Evolutionary conservation across 23 tunicate genomes (phyloP).

Genomic region (Halocynthia roretzi): DNA sequence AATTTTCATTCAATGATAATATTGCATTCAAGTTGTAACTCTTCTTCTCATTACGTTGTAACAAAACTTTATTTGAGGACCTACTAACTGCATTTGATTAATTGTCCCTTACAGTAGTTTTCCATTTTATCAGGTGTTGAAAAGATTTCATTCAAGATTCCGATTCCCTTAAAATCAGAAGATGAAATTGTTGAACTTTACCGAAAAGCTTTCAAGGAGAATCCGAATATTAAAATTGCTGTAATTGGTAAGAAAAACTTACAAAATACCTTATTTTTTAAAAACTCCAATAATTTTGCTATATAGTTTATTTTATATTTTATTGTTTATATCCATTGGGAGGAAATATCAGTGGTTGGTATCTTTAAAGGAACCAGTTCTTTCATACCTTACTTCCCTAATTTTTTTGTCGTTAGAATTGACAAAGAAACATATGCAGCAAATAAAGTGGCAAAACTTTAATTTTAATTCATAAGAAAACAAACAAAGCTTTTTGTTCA

Average conservation of each 20-base stretch:
- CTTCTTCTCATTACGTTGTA: background rate
- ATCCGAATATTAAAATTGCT: conserved; percentile 38
- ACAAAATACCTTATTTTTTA: no score
- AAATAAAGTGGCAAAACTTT: no score
- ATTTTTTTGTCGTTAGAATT: no score
- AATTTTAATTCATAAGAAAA: no score
- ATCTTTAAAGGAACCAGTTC: no score
- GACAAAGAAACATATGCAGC: no score
- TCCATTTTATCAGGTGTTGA: conserved; percentile 14
- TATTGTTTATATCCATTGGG: no score
- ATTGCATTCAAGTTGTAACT: background rate
- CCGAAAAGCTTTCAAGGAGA: conserved; percentile 19
- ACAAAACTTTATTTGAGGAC: conserved; percentile 2
- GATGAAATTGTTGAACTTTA: conserved; percentile 42
- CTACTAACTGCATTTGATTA: background rate
- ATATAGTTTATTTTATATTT: no score
- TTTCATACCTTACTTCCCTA: no score
- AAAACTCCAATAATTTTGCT: no score
- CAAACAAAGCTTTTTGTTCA: no score
- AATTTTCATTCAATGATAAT: background rate
- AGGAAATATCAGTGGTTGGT: no score
- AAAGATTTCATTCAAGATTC: conserved; percentile 16
- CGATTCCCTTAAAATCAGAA: conserved; percentile 38
- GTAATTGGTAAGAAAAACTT: conserved; percentile 25
- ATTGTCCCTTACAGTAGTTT: background rate